phyloP scores from a whole-genome alignment of 2,797 vertebrate species.

The Coregonus sp. region DNA sequence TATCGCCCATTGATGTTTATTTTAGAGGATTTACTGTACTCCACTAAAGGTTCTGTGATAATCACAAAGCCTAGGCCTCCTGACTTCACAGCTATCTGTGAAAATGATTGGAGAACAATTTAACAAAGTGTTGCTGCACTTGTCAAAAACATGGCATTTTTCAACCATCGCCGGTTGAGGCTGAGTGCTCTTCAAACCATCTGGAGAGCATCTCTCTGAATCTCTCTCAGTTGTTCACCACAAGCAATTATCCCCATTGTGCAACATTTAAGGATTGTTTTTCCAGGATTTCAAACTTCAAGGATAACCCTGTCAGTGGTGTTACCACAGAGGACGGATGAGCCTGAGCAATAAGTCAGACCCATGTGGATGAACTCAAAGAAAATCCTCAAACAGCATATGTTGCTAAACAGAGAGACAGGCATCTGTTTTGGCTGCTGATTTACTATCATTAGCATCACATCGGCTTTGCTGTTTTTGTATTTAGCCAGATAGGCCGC shows the following conservation, averaged over 20 bases:
- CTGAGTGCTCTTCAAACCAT: conserved; percentile 14
- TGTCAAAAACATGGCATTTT: background rate
- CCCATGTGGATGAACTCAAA: background rate
- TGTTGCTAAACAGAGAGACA: conserved; percentile 9
- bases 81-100: background rate
- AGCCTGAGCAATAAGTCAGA: background rate
- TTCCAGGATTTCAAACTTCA: conserved; percentile 9
- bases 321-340: background rate
- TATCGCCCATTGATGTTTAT: background rate
- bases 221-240: background rate
- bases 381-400: conserved; percentile 23
- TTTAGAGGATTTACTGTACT: background rate
- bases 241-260: conserved; percentile 3
- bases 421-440: conserved; percentile 23
- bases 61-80: background rate
- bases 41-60: background rate
- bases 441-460: conserved; percentile 44
- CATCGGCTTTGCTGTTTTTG: conserved; percentile 31
- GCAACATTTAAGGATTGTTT: background rate
- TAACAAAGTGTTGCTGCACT: background rate
- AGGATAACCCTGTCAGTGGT: conserved; percentile 1
- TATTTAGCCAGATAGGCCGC: conserved; percentile 34
- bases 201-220: conserved; percentile 11
- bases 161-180: conserved; percentile 1
- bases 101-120: background rate